Evolutionary conservation across 2,888 invertebrate species (phyloP), one percentile per base, ranked within the genome.

Genomic region (Chalcis sispes): DNA sequence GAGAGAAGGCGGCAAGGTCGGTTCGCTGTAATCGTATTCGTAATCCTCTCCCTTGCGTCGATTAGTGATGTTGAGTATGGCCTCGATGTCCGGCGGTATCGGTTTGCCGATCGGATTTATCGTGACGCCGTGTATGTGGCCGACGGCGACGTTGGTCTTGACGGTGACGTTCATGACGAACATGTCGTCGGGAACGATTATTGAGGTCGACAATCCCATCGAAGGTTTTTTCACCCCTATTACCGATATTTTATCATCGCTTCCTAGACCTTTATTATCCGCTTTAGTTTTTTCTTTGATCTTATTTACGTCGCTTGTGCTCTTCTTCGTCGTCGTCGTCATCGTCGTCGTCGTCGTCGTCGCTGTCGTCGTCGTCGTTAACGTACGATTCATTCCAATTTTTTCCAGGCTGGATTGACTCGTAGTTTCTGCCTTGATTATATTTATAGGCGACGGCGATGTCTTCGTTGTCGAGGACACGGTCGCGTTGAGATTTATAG

Each of bases 1-100:
- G 72, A 95, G 87, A 10, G 95, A 95, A n/a, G 95, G 95, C 1
- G 95, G 95, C 72, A 95, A 85, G 0, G 94, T 93, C 0, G 93
- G 93, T 80, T 93, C 92, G 65, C 90, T 91, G 83, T 94, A 94
- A 83, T 94, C 94, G 82, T 93, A 93, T 81, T 93, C 93, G 79
- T 92, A 92, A 79, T 92, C 91, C 80, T 92, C 92, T 0, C 90
- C 91, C 18, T 64, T 70, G 7, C 61, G 48, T 89, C 91, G 40
- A 65, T 86, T 84, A 66, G 90, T 90, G 61, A 89, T 90, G 81
- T 91, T 91, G 71, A 90, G 81, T 64, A 89, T 89, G 80, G 88
- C 91, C 89, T 85, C 90, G 72, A 87, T 89, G 78, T 87, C 90
- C 81, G 82, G 87, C 69, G 87, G 89, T 79, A 85, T 85, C 29